Percentiles rank a stretch among this genome's conserved stretches.
These are phyloP conservation scores for Coptodon bakossiorum DNA, from an alignment of 2,113 vertebrate genomes.

Conservation along the genomic window DNA sequence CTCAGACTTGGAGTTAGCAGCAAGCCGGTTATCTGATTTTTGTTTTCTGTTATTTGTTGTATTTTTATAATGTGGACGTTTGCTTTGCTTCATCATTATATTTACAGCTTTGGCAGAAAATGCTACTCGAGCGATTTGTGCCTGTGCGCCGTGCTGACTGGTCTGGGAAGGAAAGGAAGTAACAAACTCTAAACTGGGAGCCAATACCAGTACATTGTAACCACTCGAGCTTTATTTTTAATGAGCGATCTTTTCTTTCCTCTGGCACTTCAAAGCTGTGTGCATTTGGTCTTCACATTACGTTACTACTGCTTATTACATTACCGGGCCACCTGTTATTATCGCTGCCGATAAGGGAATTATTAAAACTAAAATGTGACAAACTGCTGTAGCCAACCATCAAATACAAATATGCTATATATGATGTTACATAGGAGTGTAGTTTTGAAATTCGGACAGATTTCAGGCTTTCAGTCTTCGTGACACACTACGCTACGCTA, in stretches of 20 bases:
- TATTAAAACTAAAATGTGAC: background rate
- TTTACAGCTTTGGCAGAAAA: background rate
- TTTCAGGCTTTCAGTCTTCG: background rate
- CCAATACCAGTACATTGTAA: background rate
- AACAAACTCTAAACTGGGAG: background rate
- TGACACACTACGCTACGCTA: background rate
- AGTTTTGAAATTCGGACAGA: background rate
- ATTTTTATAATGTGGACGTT: background rate
- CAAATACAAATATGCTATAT: accelerated
- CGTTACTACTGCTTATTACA: accelerated
- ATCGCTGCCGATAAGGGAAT: accelerated
- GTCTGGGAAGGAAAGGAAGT: background rate
- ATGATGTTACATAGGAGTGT: background rate
- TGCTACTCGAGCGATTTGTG: accelerated
- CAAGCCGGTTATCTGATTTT: accelerated
- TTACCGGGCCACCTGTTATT: accelerated
- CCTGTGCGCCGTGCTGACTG: background rate
- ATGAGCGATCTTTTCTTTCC: background rate
- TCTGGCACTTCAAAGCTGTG: background rate
- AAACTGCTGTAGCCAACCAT: background rate
- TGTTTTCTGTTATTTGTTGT: background rate
- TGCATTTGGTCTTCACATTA: background rate
- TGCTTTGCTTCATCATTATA: background rate
- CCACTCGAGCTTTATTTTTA: background rate
- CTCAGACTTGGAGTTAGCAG: accelerated